Evolutionary conservation across 2,797 vertebrate species (phyloP), one percentile per base, ranked within the genome.

Genomic region (Urophycis tenuis): DNA sequence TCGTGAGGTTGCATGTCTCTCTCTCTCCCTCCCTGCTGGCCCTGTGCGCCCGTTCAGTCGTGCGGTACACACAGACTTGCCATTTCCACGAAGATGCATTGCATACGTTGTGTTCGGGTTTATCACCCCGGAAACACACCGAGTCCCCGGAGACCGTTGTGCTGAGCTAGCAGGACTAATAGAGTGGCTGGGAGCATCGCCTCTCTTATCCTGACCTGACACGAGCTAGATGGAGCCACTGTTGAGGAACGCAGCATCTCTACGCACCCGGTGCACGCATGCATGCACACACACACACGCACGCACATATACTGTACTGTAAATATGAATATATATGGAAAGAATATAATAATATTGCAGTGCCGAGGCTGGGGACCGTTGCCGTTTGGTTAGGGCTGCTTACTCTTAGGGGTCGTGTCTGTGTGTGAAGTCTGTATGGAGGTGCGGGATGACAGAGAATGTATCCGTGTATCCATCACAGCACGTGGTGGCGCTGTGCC

Each of bases 241-340:
- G n/a, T 64, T 10, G 22, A 25, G 53, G 53, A 64, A 64, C 53
- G 25, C n/a, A 15, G 49, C 22, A n/a, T 67, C 25, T 29, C 12
- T 67, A 67, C 60, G 15, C 53, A 73, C 22, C n/a, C 72, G 29
- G 14, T 5, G 30, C 14, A 74, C 29, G 25, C 45, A 25, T 81
- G 93, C 92, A 73, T 25, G 29, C 15, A 29, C 39, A 60, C 2
- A 74, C 29, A 30, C 70, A n/a, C 19, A 31, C 30, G 11, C 87
- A 90, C 80, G 93, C 92, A 45, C 35, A 39, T 15, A 41, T 22
- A 72, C n/a, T 31, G 11, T 14, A 29, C 10, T 29, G 31, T 19
- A 72, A 9, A 34, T 10, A 72, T 7, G 19, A 2, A 49, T 6
- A 49, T 3, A 49, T 19, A 49, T 19, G 19, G 3, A 49, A 49